Evolutionary conservation across 2,797 vertebrate species (phyloP).

Genomic region (Chromobotia macracanthus): DNA sequence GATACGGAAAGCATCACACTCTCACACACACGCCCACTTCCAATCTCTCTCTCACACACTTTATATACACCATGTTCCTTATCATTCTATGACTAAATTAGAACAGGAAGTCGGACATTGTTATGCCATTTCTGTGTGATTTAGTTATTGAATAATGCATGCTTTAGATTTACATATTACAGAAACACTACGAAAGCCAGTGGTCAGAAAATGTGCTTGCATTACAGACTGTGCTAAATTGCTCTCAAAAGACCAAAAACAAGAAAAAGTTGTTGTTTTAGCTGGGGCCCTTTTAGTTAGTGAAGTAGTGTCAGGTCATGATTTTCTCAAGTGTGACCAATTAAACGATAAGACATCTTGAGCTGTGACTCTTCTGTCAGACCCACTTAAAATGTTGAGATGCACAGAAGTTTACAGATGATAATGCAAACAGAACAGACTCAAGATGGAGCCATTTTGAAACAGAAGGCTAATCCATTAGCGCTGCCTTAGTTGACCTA

Average conservation of each 20-base stretch:
- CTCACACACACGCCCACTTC: slow-evolving; percentile 24
- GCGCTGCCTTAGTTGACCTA: slow-evolving; percentile 50
- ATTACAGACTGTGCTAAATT: slow-evolving; percentile 9
- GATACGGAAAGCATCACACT: slow-evolving; percentile 60
- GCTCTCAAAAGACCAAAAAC: slow-evolving; percentile 11
- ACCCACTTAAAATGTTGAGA: slow-evolving; percentile 23
- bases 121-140: background rate
- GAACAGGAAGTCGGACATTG: background rate
- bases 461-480: slow-evolving; percentile 31
- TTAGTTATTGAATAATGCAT: background rate
- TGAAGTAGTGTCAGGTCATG: slow-evolving; percentile 1
- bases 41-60: background rate
- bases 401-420: slow-evolving; percentile 39
- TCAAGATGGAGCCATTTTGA: slow-evolving; percentile 36
- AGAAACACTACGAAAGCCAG: background rate
- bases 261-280: too few relatives aligned
- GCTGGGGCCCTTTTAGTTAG: background rate
- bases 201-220: background rate
- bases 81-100: background rate
- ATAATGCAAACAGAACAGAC: slow-evolving; percentile 37
- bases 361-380: slow-evolving; percentile 40
- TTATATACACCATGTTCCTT: background rate
- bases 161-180: background rate
- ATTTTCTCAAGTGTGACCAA: slow-evolving; percentile 34
- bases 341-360: slow-evolving; percentile 24